A percentile compares a stretch with the other conserved stretches of the same genome.
phyloP scores from a whole-genome alignment of 2,888 invertebrate genomes.

The Caenorhabditis sp. region DNA sequence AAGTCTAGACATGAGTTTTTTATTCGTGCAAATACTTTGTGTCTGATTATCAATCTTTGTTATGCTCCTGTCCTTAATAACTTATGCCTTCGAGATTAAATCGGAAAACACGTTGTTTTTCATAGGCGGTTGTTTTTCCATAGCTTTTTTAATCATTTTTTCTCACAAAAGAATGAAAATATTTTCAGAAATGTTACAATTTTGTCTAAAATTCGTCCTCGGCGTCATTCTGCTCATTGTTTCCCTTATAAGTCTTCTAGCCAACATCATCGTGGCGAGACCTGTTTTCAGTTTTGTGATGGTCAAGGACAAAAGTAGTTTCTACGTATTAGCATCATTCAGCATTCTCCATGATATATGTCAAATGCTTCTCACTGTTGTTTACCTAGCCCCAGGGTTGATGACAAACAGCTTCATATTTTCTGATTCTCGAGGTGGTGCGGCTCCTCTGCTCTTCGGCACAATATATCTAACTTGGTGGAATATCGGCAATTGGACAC shows the following conservation, averaged over 20 bases:
- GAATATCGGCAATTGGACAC: slow-evolving; percentile 45
- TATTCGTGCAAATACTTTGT: too few relatives aligned
- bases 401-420: slow-evolving; percentile 22
- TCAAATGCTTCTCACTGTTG: slow-evolving; percentile 25
- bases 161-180: too few relatives aligned
- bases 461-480: slow-evolving; percentile 44
- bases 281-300: slow-evolving; percentile 29
- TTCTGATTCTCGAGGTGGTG: slow-evolving; percentile 16
- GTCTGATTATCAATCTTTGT: too few relatives aligned
- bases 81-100: too few relatives aligned
- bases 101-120: too few relatives aligned
- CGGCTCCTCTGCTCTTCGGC: slow-evolving; percentile 18
- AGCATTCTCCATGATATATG: too few relatives aligned
- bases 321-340: slow-evolving; percentile 45
- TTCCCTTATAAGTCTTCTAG: slow-evolving; percentile 7
- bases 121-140: too few relatives aligned
- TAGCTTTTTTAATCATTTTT: too few relatives aligned
- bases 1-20: too few relatives aligned
- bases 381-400: slow-evolving; percentile 22
- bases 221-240: slow-evolving; percentile 9
- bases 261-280: slow-evolving; percentile 14
- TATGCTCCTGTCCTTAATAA: too few relatives aligned
- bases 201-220: slow-evolving; percentile 4
- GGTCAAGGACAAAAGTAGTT: slow-evolving; percentile 22
- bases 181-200: too few relatives aligned